phyloP scores from a whole-genome alignment of 2,888 invertebrate genomes.

The Trachelus iudaicus region DNA sequence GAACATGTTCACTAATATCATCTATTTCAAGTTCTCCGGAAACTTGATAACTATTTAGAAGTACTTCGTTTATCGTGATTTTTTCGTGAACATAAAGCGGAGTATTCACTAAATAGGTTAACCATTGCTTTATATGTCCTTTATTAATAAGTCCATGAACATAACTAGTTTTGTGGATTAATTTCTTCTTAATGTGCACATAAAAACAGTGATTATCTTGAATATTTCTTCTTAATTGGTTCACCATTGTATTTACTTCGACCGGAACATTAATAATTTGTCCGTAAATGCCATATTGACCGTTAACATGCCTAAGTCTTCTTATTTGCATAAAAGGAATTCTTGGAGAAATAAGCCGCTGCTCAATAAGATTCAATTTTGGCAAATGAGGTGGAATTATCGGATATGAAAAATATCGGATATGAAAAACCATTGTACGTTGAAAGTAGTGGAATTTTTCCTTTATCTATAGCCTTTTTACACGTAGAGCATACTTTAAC shows the following conservation, averaged over 20 bases:
- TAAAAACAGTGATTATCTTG: constrained; percentile 38
- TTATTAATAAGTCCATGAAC: constrained; percentile 35
- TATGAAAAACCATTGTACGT: constrained; percentile 32
- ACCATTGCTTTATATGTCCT: constrained; percentile 33
- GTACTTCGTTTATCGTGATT: neutral
- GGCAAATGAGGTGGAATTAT: constrained; percentile 19
- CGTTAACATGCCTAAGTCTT: constrained; percentile 35
- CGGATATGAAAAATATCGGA: no score
- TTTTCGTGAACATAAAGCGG: constrained; percentile 19
- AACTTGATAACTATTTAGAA: neutral
- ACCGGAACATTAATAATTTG: constrained; percentile 45
- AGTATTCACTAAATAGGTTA: constrained; percentile 27
- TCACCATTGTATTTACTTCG: constrained; percentile 37
- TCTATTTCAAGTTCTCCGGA: neutral
- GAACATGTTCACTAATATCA: constrained; percentile 23
- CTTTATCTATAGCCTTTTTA: neutral
- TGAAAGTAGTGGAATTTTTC: constrained; percentile 15
- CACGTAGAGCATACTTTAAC: no score
- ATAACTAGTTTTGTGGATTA: constrained; percentile 36
- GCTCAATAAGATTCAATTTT: constrained; percentile 27
- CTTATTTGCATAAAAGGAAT: constrained; percentile 37
- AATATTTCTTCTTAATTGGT: constrained; percentile 29
- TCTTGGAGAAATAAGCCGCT: constrained; percentile 37
- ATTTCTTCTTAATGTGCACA: constrained; percentile 36
- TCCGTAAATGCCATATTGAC: constrained; percentile 36